Conservation (phyloP, 2,888 invertebrate species). For the Pammene aurita region DNA sequence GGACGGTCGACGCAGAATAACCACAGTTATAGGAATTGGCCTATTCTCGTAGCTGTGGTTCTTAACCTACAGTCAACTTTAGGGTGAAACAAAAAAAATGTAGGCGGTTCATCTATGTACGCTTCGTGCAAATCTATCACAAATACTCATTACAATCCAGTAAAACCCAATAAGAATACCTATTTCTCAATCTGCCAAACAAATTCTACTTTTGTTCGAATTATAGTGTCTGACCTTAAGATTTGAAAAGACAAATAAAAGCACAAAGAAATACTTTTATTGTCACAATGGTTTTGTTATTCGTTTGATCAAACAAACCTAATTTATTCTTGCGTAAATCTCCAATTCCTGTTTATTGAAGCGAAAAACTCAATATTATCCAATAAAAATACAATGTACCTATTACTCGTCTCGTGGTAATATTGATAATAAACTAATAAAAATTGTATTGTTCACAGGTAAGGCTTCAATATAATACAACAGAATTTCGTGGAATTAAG, state of each 20-base stretch:
- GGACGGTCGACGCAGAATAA: too few relatives aligned
- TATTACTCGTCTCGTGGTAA: neutral
- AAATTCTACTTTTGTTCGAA: too few relatives aligned
- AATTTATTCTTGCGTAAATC: slow-evolving; percentile 13
- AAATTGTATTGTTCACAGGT: slow-evolving; percentile 35
- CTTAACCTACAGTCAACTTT: too few relatives aligned
- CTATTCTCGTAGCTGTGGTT: too few relatives aligned
- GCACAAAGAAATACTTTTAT: neutral
- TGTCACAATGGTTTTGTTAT: neutral
- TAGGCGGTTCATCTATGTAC: too few relatives aligned
- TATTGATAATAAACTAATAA: neutral
- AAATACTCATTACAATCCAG: too few relatives aligned
- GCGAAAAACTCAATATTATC: neutral
- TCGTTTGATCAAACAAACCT: neutral
- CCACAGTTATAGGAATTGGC: too few relatives aligned
- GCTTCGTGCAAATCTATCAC: too few relatives aligned
- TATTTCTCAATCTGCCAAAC: too few relatives aligned
- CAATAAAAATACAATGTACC: neutral
- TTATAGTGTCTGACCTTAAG: neutral
- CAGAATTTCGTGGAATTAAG: neutral
- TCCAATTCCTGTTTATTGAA: slow-evolving; percentile 29
- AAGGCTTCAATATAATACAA: slow-evolving; percentile 10
- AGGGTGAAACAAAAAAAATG: too few relatives aligned
- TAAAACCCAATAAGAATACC: too few relatives aligned
- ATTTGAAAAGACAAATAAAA: neutral